Percentiles rank a stretch among this genome's conserved stretches.
Evolutionary conservation across 2,113 vertebrate genomes (phyloP).

Genomic region (Anseranas semipalmata): DNA sequence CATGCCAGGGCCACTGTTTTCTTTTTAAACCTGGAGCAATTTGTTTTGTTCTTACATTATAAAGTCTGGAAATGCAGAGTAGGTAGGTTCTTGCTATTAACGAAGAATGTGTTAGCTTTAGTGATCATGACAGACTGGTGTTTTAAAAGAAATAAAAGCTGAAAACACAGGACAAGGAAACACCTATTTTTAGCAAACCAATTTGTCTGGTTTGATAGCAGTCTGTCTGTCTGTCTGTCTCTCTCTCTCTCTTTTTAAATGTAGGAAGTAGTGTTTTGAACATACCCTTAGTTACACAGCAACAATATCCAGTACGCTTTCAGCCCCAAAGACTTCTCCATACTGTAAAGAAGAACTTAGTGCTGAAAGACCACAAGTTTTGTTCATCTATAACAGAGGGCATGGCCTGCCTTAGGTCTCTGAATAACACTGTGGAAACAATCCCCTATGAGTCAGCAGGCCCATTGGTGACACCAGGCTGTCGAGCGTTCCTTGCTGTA

Average conservation of each 20-base stretch:
- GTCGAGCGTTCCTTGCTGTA: neutral
- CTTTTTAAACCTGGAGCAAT: neutral
- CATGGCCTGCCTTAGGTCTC: neutral
- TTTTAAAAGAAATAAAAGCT: neutral
- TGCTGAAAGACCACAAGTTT: neutral
- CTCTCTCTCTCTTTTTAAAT: neutral
- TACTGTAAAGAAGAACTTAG: neutral
- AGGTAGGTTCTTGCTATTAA: neutral
- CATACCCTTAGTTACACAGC: neutral
- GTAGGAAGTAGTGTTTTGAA: conserved; percentile 8
- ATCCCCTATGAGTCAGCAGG: neutral
- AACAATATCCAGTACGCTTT: neutral
- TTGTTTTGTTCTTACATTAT: neutral
- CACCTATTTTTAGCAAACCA: neutral
- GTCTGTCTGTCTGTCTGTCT: too few relatives aligned
- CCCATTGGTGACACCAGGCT: neutral
- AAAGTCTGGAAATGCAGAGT: neutral
- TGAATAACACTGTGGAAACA: neutral
- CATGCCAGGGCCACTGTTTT: neutral
- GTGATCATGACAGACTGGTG: neutral
- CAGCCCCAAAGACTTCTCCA: neutral
- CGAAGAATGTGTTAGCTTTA: neutral
- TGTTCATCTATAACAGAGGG: neutral
- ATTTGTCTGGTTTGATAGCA: neutral
- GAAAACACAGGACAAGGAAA: neutral